Percentiles rank a stretch among this genome's conserved stretches.
Conservation (phyloP, 2,797 vertebrate species). For the Poecilia picta region DNA sequence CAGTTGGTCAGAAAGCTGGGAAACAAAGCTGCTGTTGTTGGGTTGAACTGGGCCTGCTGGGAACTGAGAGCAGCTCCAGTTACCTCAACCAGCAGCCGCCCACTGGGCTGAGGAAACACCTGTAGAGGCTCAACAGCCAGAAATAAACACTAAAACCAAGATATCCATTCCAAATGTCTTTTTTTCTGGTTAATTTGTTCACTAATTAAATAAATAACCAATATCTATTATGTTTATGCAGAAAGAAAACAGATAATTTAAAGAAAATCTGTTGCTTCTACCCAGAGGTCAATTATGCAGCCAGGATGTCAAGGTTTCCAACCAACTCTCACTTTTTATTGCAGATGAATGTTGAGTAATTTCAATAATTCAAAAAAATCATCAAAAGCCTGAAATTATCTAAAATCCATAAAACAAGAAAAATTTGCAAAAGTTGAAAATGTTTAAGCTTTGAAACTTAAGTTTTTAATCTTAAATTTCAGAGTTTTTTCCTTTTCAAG, state of each 20-base stretch:
- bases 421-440: too few species aligned
- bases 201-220: not conserved
- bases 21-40: constrained; percentile 59
- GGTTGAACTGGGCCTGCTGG: constrained; percentile 52
- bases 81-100: constrained; percentile 33
- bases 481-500: too few species aligned
- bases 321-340: not conserved
- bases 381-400: not conserved
- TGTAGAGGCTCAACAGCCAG: not conserved
- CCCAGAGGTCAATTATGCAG: not conserved
- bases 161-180: not conserved
- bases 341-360: not conserved
- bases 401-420: too few species aligned
- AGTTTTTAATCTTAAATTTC: too few species aligned
- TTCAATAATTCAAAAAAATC: not conserved
- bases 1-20: not conserved
- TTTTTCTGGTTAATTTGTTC: not conserved
- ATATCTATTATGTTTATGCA: not conserved
- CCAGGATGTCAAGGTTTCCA: too few species aligned
- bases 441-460: too few species aligned
- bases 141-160: not conserved
- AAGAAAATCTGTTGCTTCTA: not conserved
- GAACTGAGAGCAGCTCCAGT: constrained; percentile 42
- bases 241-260: not conserved
- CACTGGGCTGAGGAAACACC: not conserved